Conservation (phyloP, 2,888 invertebrate species). For the Trichogramma dendrolimi region DNA sequence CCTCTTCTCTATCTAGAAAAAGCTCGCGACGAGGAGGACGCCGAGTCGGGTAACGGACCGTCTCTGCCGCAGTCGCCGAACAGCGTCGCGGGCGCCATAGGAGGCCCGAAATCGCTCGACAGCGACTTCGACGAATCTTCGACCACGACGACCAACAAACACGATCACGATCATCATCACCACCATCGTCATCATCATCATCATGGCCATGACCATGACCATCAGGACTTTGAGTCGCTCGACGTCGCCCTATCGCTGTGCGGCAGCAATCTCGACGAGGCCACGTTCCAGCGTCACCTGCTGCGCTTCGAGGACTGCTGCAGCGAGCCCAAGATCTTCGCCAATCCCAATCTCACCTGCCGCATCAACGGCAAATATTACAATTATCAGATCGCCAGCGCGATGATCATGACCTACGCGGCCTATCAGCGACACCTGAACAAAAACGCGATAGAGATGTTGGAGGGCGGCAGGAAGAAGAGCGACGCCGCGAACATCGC, state of each 20-base stretch:
- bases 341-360: slow-evolving; percentile 79
- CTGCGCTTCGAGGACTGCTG: slow-evolving; percentile 58
- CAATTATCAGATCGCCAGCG: slow-evolving; percentile 87
- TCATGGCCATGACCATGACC: background rate
- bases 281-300: slow-evolving; percentile 61
- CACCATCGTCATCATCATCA: too few species aligned
- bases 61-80: slow-evolving; percentile 91
- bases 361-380: slow-evolving; percentile 83
- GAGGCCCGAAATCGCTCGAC: slow-evolving; percentile 68
- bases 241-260: slow-evolving; percentile 76
- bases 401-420: slow-evolving; percentile 81
- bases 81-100: slow-evolving; percentile 74
- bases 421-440: slow-evolving; percentile 84
- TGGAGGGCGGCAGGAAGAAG: slow-evolving; percentile 42
- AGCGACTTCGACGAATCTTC: slow-evolving; percentile 78
- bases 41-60: slow-evolving; percentile 93
- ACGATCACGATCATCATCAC: background rate
- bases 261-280: slow-evolving; percentile 62
- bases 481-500: slow-evolving; percentile 31
- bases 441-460: slow-evolving; percentile 49
- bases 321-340: slow-evolving; percentile 69
- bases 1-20: slow-evolving; percentile 10
- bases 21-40: slow-evolving; percentile 78
- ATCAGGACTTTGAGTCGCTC: slow-evolving; percentile 11
- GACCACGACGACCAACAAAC: slow-evolving; percentile 47